Base-by-base conservation (phyloP, 2,797 vertebrate species). In the Acanthurus tractus region DNA sequence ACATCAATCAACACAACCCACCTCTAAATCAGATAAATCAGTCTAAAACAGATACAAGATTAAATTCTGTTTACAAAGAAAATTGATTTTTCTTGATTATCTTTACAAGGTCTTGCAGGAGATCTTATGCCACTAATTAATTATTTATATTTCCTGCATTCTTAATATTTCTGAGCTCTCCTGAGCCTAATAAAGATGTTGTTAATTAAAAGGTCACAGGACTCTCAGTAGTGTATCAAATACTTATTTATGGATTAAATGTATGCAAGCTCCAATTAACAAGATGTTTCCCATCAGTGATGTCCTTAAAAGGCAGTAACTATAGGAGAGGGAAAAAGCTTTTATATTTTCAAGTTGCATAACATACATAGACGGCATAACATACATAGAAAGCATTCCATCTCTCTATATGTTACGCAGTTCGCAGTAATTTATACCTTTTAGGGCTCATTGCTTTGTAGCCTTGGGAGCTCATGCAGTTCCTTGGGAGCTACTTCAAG, bases 1-100 rank as follows among this genome's bases (percentile, higher is more conserved):
- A 9, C 64, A 63, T 65, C 34, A 57, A 46, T 71, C 70, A 70
- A 44, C 40, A 34, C 22, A 36, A 34, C 14, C 7, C 7, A 58
- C 49, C 9, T 55, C 22, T n/a, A 50, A 55, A 44, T 44, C 42
- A 23, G 38, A 34, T n/a, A 50, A 55, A 44, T 44, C 42, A 23
- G 38, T 55, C 22, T n/a, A 40, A 55, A 44, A 38, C 42, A 23
- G 38, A 50, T 2, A 14, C 29, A n/a, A 76, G 18, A 63, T n/a
- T 29, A 11, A 76, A 67, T 18, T 38, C 49, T 53, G 11, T 58
- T 34, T 6, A 44, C 17, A 22, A 8, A 8, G n/a, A 18, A 50
- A n/a, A 4, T 20, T 8, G 23, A 20, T 18, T 42, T 57, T 29
- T 42, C 63, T 13, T 42, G 57, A 49, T 68, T 68, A 55, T 55